Evolutionary conservation across 2,113 vertebrate species (phyloP), one percentile per base, ranked within the genome.

Genomic region (Piprites chloris): DNA sequence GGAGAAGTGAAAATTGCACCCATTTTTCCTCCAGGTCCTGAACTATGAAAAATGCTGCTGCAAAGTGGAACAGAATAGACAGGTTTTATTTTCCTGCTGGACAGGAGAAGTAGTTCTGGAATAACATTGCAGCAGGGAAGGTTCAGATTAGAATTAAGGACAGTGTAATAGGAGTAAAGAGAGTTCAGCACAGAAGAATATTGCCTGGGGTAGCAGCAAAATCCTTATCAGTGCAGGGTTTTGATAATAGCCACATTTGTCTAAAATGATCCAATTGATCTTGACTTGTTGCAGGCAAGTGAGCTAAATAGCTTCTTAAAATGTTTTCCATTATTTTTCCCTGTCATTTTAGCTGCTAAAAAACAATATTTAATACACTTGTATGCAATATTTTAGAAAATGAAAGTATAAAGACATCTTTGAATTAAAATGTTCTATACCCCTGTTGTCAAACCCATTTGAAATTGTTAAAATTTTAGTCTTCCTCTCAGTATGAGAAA

Each of bases 241-340:
- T 73, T 77, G 83, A 77, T 96, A 90, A 93, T 30, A 89, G 61
- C 73, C 47, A 71, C 59, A n/a, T 56, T 86, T 86, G 65, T 95
- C 78, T 65, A 52, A 63, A 89, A 37, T 23, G 42, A 80, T 86
- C 74, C 49, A 63, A 90, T 74, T 67, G 56, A 84, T 80, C 92
- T 92, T 77, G 53, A 67, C 49, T 84, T 63, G 58, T 79, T 87
- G 32, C n/a, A 71, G 27, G 30, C 37, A 69, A 93, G 80, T 30
- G 58, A 95, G 76, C 59, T 74, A 77, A 88, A 93, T 21, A 81
- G 52, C 68, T 80, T 83, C 68, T 84, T 67, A 58, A 87, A 82
- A 56, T 76, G 58, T 46, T 91, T 90, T 92, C 41, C 56, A 6
- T 90, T 89, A 58, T 81, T 71, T 93, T 76, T 62, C 50, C 6